Base-by-base conservation (phyloP, 37 sponge, comb jelly and placozoan genomes). In the Halichondria panicea region DNA sequence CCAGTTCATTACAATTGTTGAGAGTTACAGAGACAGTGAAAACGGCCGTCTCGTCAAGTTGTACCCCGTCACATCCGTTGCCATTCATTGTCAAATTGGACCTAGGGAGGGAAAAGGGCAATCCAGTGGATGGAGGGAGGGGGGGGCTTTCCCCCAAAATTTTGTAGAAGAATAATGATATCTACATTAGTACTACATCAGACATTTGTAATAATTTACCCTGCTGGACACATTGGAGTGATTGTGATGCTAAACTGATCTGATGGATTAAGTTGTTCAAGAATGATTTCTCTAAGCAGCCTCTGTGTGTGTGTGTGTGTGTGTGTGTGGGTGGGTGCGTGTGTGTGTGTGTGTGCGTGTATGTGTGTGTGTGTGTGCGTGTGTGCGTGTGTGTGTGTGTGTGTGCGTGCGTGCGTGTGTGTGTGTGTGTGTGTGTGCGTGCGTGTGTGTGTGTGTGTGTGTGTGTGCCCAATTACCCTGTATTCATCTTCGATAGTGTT, bases 21-120 rank as follows among this genome's bases (percentile, higher is more conserved):
- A 74, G 74, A 6, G 74, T 74, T 27, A 74, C 61, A 11, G 59
- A 24, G 9, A 74, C 19, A 19, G 19, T 12, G 44, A 74, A 74
- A 13, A 31, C 42, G 19, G 60, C 74, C 1, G 41, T 40, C 7
- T 30, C 25, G 38, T 59, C 41, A 6, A 59, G 24, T 60, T 12
- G 58, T 18, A 59, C 74, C 0, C 21, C n/a, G 31, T 38, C 24
- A n/a, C 45, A 74, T 5, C 56, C 25, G 25, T 27, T 27, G 3
- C 72, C 72, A 18, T 15, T n/a, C 43, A 12, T 5, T 3, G 30
- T 24, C 43, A 2, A 44, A 24, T 3, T 68, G 2, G 68, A 43
- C 15, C 68, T 68, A 24, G 9, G 35, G 41, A 7, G 39, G 4
- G 27, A 7, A 65, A 36, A 35, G 13, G 41, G 13, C 4, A 12